phyloP scores from a whole-genome alignment of 2,888 invertebrate species.

The Cephus nigrinus region DNA sequence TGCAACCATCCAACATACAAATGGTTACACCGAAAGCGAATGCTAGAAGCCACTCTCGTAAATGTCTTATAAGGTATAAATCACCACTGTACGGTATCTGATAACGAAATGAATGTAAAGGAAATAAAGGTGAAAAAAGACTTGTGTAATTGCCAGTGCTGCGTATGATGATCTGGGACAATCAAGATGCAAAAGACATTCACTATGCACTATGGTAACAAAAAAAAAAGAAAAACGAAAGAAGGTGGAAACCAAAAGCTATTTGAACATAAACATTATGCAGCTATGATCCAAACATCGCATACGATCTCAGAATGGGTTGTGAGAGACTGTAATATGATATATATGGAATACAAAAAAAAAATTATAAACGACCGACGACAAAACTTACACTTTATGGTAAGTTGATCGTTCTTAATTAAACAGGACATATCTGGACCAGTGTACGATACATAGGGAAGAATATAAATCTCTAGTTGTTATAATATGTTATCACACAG shows the following conservation, averaged over 20 bases:
- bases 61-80: background rate
- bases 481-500: background rate
- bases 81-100: background rate
- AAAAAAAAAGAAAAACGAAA: background rate
- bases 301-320: background rate
- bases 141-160: background rate
- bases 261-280: background rate
- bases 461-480: background rate
- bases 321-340: background rate
- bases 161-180: constrained; percentile 23
- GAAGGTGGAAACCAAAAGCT: background rate
- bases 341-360: background rate
- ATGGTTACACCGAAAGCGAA: constrained; percentile 32
- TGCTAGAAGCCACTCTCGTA: constrained; percentile 22
- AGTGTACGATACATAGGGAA: background rate
- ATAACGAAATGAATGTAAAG: background rate
- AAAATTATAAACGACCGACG: background rate
- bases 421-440: background rate
- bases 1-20: constrained; percentile 25
- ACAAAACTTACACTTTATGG: background rate
- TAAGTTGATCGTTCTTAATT: background rate
- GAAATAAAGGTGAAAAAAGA: background rate
- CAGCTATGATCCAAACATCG: background rate
- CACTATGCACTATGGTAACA: constrained; percentile 26
- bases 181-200: constrained; percentile 43